Percentiles rank a stretch among this genome's conserved stretches.
Evolutionary conservation across 2,888 invertebrate species (phyloP).

Genomic region (Anoplius nigerrimus): DNA sequence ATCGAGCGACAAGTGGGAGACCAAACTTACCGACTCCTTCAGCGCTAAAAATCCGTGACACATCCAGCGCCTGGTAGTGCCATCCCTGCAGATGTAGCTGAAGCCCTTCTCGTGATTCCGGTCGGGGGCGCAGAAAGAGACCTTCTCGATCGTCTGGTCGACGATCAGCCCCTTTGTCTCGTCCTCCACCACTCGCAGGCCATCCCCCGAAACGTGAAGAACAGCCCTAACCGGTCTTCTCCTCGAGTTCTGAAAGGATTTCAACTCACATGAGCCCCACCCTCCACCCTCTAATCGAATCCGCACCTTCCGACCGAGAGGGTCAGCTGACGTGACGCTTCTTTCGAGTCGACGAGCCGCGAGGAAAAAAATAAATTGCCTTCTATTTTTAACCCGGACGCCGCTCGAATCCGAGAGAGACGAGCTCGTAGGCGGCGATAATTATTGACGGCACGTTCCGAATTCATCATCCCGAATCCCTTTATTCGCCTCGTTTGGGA

Average conservation of each 20-base stretch:
- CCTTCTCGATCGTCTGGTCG: slow-evolving; percentile 99
- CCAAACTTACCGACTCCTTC: slow-evolving; percentile 86
- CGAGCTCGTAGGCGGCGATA: no score
- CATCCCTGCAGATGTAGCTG: slow-evolving; percentile 99
- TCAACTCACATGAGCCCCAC: not conserved
- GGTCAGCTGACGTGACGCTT: not conserved
- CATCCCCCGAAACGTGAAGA: slow-evolving; percentile 95
- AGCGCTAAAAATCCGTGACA: slow-evolving; percentile 98
- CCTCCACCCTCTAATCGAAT: not conserved
- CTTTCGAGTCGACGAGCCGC: not conserved
- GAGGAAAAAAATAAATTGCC: no score
- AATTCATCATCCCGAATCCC: no score
- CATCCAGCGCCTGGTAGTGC: slow-evolving; percentile 99
- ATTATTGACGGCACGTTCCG: no score
- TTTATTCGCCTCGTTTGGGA: no score
- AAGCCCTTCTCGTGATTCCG: slow-evolving; percentile 98
- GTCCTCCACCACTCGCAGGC: slow-evolving; percentile 97
- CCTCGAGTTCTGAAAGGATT: slow-evolving; percentile 83
- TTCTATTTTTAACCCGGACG: no score
- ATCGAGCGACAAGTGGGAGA: not conserved
- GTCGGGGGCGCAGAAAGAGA: slow-evolving; percentile 99
- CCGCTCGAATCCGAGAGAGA: no score
- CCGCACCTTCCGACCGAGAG: not conserved
- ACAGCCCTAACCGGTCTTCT: slow-evolving; percentile 92
- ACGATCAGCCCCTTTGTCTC: slow-evolving; percentile 99